phyloP scores from a whole-genome alignment of 92 coral and sea anemone species.

The Porites divaricata region DNA sequence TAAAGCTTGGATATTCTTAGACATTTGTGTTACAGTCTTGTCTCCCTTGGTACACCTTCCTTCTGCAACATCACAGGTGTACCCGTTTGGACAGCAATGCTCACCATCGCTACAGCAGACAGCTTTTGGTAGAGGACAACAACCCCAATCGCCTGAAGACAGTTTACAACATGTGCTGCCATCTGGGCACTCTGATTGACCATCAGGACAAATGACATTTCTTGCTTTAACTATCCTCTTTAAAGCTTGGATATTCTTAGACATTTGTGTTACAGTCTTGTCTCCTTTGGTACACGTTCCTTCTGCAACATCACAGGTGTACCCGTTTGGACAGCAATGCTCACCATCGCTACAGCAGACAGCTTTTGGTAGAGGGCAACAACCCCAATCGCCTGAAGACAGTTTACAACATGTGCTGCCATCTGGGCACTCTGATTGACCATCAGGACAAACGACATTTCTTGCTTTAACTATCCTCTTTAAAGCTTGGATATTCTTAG shows the following conservation, averaged over 20 bases:
- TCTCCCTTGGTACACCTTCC: not conserved
- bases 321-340: slow-evolving; percentile 76
- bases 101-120: slow-evolving; percentile 71
- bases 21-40: not conserved
- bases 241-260: slow-evolving; percentile 7
- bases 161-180: slow-evolving; percentile 80
- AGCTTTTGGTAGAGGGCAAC: slow-evolving; percentile 69
- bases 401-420: slow-evolving; percentile 71
- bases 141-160: slow-evolving; percentile 70
- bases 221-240: not conserved
- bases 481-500: slow-evolving; percentile 5
- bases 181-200: slow-evolving; percentile 55
- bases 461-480: not conserved
- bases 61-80: slow-evolving; percentile 52
- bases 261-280: not conserved
- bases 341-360: slow-evolving; percentile 60
- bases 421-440: slow-evolving; percentile 56
- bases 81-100: slow-evolving; percentile 77
- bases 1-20: not conserved
- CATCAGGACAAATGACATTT: slow-evolving; percentile 60
- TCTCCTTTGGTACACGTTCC: slow-evolving; percentile 52
- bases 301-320: slow-evolving; percentile 52
- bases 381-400: slow-evolving; percentile 54
- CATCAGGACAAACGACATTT: slow-evolving; percentile 66
- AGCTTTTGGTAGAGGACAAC: slow-evolving; percentile 85